Percentiles rank a stretch among this genome's conserved stretches.
Evolutionary conservation across 2,888 invertebrate genomes (phyloP).

Genomic region (Augochlorella aurata): DNA sequence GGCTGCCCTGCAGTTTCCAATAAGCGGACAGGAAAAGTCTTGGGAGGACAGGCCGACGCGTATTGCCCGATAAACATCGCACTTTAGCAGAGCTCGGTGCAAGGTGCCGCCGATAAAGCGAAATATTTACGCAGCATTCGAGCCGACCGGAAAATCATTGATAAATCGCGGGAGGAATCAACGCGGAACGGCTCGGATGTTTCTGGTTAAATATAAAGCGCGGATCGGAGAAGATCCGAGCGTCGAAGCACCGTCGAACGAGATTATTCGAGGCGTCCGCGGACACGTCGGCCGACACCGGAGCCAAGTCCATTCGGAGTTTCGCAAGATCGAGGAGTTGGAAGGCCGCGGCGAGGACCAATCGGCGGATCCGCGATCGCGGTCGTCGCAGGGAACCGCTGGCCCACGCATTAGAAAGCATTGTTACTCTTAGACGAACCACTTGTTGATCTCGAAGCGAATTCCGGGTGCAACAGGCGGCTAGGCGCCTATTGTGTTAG

Average conservation of each 20-base stretch:
- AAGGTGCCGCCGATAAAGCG: background rate
- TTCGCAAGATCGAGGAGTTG: conserved; percentile 51
- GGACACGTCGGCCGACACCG: conserved; percentile 32
- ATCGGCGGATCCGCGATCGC: conserved; percentile 25
- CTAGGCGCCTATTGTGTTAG: conserved; percentile 58
- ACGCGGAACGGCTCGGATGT: conserved; percentile 6
- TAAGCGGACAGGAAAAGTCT: too few species aligned
- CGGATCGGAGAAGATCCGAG: conserved; percentile 7
- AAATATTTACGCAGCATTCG: background rate
- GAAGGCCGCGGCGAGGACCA: conserved; percentile 58
- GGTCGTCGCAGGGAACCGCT: conserved; percentile 46
- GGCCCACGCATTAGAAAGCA: conserved; percentile 61
- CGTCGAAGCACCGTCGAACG: conserved; percentile 13
- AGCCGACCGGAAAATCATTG: conserved; percentile 1
- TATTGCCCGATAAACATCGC: too few species aligned
- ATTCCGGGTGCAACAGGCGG: conserved; percentile 63
- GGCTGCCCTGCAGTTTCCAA: too few species aligned
- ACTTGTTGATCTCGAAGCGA: conserved; percentile 73
- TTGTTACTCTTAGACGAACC: conserved; percentile 73
- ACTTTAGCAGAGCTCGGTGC: background rate
- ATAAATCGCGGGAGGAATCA: background rate
- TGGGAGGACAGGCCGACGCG: too few species aligned
- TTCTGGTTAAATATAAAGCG: conserved; percentile 52
- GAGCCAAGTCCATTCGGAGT: conserved; percentile 58
- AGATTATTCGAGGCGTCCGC: conserved; percentile 31